Evolutionary conservation across 2,797 vertebrate genomes (phyloP).

Genomic region (Macropodus opercularis): DNA sequence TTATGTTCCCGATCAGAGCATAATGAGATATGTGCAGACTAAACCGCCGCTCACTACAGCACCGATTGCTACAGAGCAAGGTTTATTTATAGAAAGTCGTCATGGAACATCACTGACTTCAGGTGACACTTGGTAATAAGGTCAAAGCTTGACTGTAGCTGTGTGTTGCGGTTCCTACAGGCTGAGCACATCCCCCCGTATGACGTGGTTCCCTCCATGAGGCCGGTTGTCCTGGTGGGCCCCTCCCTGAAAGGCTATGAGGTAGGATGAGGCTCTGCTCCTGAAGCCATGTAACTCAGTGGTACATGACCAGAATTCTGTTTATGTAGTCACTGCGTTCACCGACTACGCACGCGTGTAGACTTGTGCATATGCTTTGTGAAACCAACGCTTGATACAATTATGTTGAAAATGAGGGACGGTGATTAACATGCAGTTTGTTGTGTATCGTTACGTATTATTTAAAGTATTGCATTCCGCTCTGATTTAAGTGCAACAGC

Average conservation of each 20-base stretch:
- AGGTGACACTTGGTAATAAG: background rate
- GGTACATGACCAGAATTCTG: too few species aligned
- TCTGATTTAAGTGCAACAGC: too few species aligned
- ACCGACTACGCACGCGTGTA: too few species aligned
- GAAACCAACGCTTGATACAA: too few species aligned
- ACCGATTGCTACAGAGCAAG: background rate
- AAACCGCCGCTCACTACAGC: background rate
- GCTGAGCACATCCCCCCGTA: slow-evolving; percentile 95
- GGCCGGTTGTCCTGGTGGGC: slow-evolving; percentile 96
- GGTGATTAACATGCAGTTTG: too few species aligned
- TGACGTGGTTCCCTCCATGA: slow-evolving; percentile 98
- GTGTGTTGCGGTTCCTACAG: slow-evolving; percentile 73
- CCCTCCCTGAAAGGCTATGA: slow-evolving; percentile 98
- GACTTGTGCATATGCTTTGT: too few species aligned
- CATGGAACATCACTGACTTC: background rate
- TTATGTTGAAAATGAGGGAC: too few species aligned
- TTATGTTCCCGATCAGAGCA: background rate
- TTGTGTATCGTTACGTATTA: too few species aligned
- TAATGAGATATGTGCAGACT: background rate
- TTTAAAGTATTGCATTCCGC: too few species aligned
- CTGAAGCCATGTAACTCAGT: slow-evolving; percentile 3
- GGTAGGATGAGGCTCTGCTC: slow-evolving; percentile 75
- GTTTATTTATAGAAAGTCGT: too few species aligned
- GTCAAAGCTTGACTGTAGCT: slow-evolving; percentile 15
- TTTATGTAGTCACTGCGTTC: too few species aligned